These are phyloP conservation scores for Anastrepha ludens DNA, from an alignment of 1,140 invertebrate species.

Conservation along the genomic window DNA sequence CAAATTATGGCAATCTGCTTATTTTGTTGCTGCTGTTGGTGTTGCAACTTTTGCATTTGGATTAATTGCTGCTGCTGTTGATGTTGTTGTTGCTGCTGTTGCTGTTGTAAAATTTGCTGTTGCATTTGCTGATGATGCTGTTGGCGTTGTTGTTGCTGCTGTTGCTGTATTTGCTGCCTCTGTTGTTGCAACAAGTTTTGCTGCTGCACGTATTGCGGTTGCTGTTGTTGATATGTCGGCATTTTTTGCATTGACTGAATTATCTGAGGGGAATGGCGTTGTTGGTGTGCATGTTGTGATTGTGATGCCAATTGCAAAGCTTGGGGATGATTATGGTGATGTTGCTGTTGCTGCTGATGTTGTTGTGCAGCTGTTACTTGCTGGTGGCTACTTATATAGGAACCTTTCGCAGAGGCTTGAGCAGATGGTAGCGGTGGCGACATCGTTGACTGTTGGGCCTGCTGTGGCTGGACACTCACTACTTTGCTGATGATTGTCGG, in stretches of 20 bases:
- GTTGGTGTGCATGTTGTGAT: constrained; percentile 58
- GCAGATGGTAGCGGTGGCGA: constrained; percentile 62
- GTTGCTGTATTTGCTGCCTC: constrained; percentile 66
- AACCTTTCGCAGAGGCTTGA: constrained; percentile 36
- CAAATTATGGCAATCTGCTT: neutral
- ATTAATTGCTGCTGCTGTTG: constrained; percentile 56
- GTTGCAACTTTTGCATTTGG: constrained; percentile 53
- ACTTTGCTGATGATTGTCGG: constrained; percentile 72
- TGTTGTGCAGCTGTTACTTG: constrained; percentile 22
- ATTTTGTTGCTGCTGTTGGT: constrained; percentile 57
- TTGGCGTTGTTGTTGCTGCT: constrained; percentile 61
- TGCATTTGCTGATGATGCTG: constrained; percentile 58
- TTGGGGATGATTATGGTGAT: no score
- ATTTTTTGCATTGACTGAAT: constrained; percentile 56
- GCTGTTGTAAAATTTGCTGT: constrained; percentile 59
- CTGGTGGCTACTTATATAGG: neutral
- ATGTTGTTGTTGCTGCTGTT: constrained; percentile 58
- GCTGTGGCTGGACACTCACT: constrained; percentile 69
- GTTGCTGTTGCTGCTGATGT: constrained; percentile 18
- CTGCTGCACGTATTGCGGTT: constrained; percentile 61
- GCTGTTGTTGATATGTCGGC: constrained; percentile 58
- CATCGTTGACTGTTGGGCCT: constrained; percentile 66
- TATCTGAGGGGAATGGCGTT: constrained; percentile 51
- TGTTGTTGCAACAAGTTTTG: constrained; percentile 63
- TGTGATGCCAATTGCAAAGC: neutral